These are phyloP conservation scores for Cossypha heuglini DNA, from an alignment of 2,797 vertebrate genomes.

Conservation along the genomic window DNA sequence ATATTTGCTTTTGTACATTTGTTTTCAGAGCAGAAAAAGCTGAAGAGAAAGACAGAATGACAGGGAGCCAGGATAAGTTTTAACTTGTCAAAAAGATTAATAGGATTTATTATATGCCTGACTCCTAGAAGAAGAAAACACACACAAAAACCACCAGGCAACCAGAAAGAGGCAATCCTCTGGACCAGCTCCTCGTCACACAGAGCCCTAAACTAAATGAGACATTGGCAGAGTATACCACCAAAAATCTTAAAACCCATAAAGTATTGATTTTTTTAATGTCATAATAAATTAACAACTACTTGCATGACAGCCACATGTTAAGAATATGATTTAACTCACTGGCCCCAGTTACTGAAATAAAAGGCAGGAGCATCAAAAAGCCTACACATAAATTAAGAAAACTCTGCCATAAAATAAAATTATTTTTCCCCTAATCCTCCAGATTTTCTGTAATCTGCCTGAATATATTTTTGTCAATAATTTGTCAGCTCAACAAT, in stretches of 20 bases:
- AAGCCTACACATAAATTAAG: neutral
- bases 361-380: neutral
- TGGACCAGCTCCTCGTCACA: neutral
- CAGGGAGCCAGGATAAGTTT: conserved; percentile 4
- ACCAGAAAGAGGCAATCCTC: neutral
- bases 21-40: conserved; percentile 7
- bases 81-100: conserved; percentile 7
- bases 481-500: neutral
- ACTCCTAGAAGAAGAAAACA: neutral
- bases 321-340: neutral
- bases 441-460: neutral
- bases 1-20: neutral
- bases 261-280: neutral
- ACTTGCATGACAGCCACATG: neutral
- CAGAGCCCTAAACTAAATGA: neutral
- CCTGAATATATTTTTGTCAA: neutral
- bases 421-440: neutral
- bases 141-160: neutral
- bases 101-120: neutral
- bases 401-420: neutral
- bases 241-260: neutral
- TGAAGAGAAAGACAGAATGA: neutral
- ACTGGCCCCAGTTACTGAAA: neutral
- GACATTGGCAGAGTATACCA: neutral
- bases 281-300: neutral